Evolutionary conservation across 2,888 invertebrate genomes (phyloP).

Genomic region (Epiblema foenella): DNA sequence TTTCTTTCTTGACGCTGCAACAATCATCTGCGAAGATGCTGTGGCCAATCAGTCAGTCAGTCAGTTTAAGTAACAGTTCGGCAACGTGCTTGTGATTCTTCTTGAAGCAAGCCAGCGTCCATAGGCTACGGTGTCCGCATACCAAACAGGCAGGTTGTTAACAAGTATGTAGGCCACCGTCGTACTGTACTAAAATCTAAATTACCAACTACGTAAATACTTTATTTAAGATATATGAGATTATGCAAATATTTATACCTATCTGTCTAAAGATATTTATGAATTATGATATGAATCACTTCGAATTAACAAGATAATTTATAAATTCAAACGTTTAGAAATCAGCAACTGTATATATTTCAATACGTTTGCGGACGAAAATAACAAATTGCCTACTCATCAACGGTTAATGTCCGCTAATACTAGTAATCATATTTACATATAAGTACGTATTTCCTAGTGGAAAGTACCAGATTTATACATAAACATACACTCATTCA

Average conservation of each 20-base stretch:
- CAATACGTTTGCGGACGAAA: neutral
- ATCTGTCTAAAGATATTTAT: neutral
- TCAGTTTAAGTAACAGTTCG: no score
- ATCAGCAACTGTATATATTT: neutral
- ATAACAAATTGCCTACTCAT: neutral
- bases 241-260: neutral
- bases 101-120: no score
- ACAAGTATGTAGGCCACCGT: no score
- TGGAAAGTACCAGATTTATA: neutral
- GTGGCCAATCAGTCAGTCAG: no score
- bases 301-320: neutral
- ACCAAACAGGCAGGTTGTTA: no score
- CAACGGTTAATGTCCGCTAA: neutral
- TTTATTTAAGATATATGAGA: neutral
- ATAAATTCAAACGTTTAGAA: conserved; percentile 1
- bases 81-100: no score
- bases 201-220: neutral
- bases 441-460: neutral
- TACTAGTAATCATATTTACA: neutral
- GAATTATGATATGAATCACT: neutral
- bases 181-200: no score
- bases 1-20: no score
- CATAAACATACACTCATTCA: neutral
- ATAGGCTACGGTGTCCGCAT: no score
- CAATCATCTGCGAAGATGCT: no score